phyloP scores from a whole-genome alignment of 2,888 invertebrate species.

The Octodonta nipae region DNA sequence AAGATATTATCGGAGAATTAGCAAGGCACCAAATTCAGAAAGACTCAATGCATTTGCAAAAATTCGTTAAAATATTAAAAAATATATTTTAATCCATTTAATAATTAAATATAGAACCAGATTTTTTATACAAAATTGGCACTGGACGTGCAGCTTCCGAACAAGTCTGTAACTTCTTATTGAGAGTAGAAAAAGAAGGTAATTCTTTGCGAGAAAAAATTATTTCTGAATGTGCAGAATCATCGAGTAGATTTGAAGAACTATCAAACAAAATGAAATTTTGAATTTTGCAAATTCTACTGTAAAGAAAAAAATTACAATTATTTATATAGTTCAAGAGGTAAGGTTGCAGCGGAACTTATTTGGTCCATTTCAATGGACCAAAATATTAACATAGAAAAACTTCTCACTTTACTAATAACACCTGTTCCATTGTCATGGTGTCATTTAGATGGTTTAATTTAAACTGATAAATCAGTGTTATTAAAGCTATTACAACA shows the following conservation, averaged over 20 bases:
- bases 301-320: conserved; percentile 3
- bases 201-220: too few relatives aligned
- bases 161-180: conserved; percentile 6
- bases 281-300: conserved; percentile 5
- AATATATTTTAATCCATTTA: conserved; percentile 7
- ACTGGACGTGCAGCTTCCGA: conserved; percentile 7
- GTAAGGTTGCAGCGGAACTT: too few relatives aligned
- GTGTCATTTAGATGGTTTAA: too few relatives aligned
- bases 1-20: conserved; percentile 6
- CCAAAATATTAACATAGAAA: too few relatives aligned
- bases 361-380: too few relatives aligned
- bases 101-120: conserved; percentile 1
- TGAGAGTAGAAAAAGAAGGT: conserved; percentile 8
- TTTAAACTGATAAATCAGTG: too few relatives aligned
- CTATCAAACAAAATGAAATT: conserved; percentile 6
- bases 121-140: conserved; percentile 7
- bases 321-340: conserved; percentile 5
- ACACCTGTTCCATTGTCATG: too few relatives aligned
- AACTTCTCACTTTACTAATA: too few relatives aligned
- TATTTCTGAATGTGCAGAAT: conserved; percentile 4
- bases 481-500: too few relatives aligned
- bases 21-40: conserved; percentile 6
- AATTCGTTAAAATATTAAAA: conserved; percentile 4
- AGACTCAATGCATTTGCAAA: conserved; percentile 5
- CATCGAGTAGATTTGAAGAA: conserved; percentile 5